Conservation (phyloP, 2,113 vertebrate genomes). For the Shinisaurus crocodilurus region DNA sequence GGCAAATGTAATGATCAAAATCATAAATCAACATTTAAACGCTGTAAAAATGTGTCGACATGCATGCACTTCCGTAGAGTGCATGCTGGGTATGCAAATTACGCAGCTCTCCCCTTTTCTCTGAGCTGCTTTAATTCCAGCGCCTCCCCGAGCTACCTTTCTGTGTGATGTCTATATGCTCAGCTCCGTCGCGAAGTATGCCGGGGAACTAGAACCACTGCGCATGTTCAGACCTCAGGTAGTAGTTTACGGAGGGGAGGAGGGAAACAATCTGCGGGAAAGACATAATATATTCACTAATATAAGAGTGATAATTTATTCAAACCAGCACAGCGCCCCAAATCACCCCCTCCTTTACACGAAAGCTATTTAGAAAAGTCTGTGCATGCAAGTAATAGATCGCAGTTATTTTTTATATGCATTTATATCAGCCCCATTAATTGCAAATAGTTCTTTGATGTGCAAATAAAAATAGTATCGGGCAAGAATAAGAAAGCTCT, state of each 20-base stretch:
- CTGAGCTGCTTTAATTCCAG: neutral
- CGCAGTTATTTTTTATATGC: neutral
- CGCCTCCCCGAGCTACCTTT: too few relatives aligned
- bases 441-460: neutral
- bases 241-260: neutral
- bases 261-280: neutral
- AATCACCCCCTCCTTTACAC: neutral
- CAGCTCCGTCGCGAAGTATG: neutral
- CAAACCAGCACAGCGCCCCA: neutral
- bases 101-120: rapidly evolving
- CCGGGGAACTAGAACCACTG: neutral
- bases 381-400: neutral
- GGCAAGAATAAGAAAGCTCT: neutral
- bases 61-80: neutral
- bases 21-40: neutral
- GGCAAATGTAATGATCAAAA: neutral
- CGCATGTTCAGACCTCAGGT: neutral
- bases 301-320: neutral
- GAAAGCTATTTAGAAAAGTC: neutral
- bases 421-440: neutral
- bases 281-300: neutral
- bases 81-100: slow-evolving; percentile 15
- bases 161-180: neutral
- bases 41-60: neutral
- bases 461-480: neutral